Conservation (phyloP, 1,140 invertebrate species). For the Danaus melanippus region DNA sequence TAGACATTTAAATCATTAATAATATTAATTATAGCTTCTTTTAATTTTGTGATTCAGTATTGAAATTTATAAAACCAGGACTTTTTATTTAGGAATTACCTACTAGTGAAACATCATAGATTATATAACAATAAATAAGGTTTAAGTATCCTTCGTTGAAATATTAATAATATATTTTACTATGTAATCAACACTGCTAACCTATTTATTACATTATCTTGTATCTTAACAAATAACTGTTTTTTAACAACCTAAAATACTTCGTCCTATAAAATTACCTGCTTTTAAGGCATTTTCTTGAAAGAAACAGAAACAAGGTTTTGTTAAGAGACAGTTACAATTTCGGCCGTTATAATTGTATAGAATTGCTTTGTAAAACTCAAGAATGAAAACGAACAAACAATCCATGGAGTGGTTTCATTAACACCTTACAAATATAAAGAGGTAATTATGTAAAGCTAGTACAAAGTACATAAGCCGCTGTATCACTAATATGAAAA, state of each 20-base stretch:
- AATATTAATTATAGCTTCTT: too few relatives aligned
- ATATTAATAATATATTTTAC: constrained; percentile 45
- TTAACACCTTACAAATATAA: constrained; percentile 2
- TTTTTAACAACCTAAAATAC: constrained; percentile 34
- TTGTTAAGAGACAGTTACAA: constrained; percentile 68
- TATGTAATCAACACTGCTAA: constrained; percentile 28
- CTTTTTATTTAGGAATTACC: too few relatives aligned
- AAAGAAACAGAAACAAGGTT: constrained; percentile 49
- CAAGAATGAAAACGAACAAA: constrained; percentile 38
- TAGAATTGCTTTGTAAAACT: constrained; percentile 63
- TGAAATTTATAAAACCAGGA: too few relatives aligned
- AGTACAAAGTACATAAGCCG: too few relatives aligned
- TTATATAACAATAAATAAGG: constrained; percentile 62
- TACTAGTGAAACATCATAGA: constrained; percentile 20
- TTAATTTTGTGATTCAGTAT: too few relatives aligned
- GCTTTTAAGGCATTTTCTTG: constrained; percentile 56
- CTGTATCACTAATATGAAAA: too few relatives aligned
- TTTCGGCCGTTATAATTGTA: constrained; percentile 72
- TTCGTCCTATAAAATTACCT: constrained; percentile 62
- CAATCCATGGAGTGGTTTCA: constrained; percentile 29
- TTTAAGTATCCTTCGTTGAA: constrained; percentile 35
- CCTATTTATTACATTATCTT: constrained; percentile 58
- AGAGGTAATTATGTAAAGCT: too few relatives aligned
- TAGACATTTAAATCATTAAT: too few relatives aligned
- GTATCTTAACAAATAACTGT: constrained; percentile 53